Evolutionary conservation across 2,113 vertebrate species (phyloP), one percentile per base, ranked within the genome.

Genomic region (Chauna torquata): DNA sequence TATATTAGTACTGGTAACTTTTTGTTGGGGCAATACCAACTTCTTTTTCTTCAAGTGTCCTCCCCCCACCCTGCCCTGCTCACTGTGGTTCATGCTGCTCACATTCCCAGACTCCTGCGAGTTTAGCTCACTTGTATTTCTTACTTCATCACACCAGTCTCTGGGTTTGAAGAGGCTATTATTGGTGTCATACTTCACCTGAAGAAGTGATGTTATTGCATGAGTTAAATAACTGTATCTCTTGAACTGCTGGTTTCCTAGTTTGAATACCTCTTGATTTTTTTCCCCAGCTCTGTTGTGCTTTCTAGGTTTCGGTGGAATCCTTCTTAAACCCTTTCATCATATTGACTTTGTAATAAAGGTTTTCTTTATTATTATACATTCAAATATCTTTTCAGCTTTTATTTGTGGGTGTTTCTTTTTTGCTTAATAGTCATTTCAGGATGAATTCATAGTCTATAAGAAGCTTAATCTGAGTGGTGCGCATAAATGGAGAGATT

Each of bases 261-360:
- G 16, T 59, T 49, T 72, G 23, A 82, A 40, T 44, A 72, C 16
- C 20, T 89, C 58, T n/a, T 5, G 20, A 13, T 50, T 91, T 78
- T 74, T 79, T 49, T 34, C 4, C 64, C 16, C 64, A 62, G 38
- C 9, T 68, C 34, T 65, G 30, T 13, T 57, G 54, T 72, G n/a
- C 87, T 94, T 93, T 91, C 84, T 57, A 72, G 47, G 49, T 50
- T 91, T 77, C 72, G 70, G 27, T 69, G 24, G 80, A 90, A 94
- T 95, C 61, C 36, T 76, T 85, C 70, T 86, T 76, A 82, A 92
- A 75, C 20, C 18, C 62, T 76, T 91, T 76, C 70, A 82, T 91
- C 70, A 36, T 27, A 57, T 79, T 75, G 76, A 64, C 55, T 59
- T 58, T 42, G n/a, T 38, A 75, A 24, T 47, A 66, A 75, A 2